phyloP scores from a whole-genome alignment of 1,140 invertebrate genomes.

The Drosophila lacteicornis region DNA sequence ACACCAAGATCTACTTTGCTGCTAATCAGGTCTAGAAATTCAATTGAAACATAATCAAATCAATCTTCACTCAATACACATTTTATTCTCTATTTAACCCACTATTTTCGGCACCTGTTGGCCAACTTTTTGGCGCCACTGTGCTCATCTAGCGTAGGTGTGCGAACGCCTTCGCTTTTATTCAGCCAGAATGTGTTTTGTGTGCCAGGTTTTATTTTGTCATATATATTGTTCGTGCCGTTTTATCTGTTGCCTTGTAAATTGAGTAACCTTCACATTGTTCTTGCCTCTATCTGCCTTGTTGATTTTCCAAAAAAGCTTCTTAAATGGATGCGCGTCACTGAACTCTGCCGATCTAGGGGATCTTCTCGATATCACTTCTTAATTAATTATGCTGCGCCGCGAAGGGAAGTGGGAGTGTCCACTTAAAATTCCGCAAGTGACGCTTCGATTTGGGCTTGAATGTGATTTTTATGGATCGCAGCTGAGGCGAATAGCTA shows the following conservation, averaged over 20 bases:
- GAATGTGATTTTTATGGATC: slow-evolving; percentile 61
- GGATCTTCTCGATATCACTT: slow-evolving; percentile 25
- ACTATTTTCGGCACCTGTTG: slow-evolving; percentile 11
- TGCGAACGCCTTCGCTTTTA: slow-evolving; percentile 62
- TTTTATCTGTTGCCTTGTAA: slow-evolving; percentile 79
- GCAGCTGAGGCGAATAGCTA: slow-evolving; percentile 51
- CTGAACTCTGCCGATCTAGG: slow-evolving; percentile 41
- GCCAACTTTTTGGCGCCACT: slow-evolving; percentile 49
- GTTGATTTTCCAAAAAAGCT: slow-evolving; percentile 40
- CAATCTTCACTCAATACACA: background rate
- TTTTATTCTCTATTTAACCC: background rate
- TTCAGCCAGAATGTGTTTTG: slow-evolving; percentile 61
- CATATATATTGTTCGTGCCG: slow-evolving; percentile 22
- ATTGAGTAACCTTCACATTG: slow-evolving; percentile 73
- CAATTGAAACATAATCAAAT: slow-evolving; percentile 2
- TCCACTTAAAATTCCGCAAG: slow-evolving; percentile 28
- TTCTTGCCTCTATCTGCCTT: slow-evolving; percentile 21
- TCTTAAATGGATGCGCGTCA: slow-evolving; percentile 48
- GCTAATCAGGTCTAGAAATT: background rate
- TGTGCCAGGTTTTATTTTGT: slow-evolving; percentile 37
- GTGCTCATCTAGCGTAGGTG: slow-evolving; percentile 59
- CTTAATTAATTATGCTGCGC: slow-evolving; percentile 13
- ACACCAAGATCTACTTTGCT: background rate
- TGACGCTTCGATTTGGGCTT: slow-evolving; percentile 22
- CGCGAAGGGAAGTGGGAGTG: slow-evolving; percentile 4